These are phyloP conservation scores for Epizoanthus illoricatus DNA, from an alignment of 92 coral and sea anemone genomes.

Conservation along the genomic window DNA sequence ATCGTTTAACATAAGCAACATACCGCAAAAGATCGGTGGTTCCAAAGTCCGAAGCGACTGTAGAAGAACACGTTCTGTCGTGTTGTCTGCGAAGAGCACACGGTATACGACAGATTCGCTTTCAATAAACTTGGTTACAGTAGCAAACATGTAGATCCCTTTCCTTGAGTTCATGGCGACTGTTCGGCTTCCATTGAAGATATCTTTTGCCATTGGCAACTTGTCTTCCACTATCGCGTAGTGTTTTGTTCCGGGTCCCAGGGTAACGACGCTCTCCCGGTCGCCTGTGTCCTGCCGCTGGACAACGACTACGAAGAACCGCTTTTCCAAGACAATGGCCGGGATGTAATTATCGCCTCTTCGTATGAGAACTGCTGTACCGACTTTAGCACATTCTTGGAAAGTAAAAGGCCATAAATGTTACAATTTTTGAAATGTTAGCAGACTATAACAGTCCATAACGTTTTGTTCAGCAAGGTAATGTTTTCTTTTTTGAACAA, in stretches of 20 bases:
- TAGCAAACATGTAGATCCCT: constrained; percentile 57
- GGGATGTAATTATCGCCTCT: constrained; percentile 47
- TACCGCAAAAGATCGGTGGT: constrained; percentile 76
- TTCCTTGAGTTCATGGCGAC: constrained; percentile 47
- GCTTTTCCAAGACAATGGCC: constrained; percentile 51
- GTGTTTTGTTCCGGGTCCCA: constrained; percentile 65
- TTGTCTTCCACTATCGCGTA: constrained; percentile 68
- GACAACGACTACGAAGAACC: constrained; percentile 54
- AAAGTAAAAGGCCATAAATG: neutral
- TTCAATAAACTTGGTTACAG: constrained; percentile 30
- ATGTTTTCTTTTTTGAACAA: too few species aligned
- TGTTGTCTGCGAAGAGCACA: constrained; percentile 61
- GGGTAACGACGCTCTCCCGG: constrained; percentile 41
- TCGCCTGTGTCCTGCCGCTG: constrained; percentile 34
- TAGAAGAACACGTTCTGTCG: constrained; percentile 23
- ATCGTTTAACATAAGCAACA: neutral
- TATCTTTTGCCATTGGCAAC: constrained; percentile 45
- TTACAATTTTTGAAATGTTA: too few species aligned
- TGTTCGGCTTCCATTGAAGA: constrained; percentile 57
- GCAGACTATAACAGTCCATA: too few species aligned
- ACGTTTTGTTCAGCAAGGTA: too few species aligned
- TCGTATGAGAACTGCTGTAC: constrained; percentile 66
- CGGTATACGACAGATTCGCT: constrained; percentile 17
- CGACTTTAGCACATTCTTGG: constrained; percentile 72
- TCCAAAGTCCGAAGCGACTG: constrained; percentile 51